Evolutionary conservation across 2,888 invertebrate genomes (phyloP).

Genomic region (Schrankia costaestrigalis): DNA sequence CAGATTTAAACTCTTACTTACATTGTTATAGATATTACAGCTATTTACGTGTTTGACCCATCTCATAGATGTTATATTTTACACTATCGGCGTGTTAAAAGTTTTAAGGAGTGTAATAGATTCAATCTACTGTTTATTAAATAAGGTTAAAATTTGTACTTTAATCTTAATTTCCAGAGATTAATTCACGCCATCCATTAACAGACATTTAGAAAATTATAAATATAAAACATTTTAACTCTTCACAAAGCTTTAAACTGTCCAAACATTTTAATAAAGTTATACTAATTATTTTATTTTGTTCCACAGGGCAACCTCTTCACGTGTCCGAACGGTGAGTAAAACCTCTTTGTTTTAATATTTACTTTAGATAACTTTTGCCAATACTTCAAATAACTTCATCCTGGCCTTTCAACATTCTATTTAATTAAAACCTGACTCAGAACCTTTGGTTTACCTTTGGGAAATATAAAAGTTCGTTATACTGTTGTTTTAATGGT

Average conservation of each 20-base stretch:
- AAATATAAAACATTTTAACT: not conserved
- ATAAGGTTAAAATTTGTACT: not conserved
- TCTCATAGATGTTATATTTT: too few relatives aligned
- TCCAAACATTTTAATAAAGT: slow-evolving; percentile 6
- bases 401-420: slow-evolving; percentile 11
- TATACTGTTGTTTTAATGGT: slow-evolving; percentile 24
- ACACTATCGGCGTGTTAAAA: too few relatives aligned
- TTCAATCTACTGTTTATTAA: not conserved
- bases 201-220: slow-evolving; percentile 15
- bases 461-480: slow-evolving; percentile 31
- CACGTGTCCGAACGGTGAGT: slow-evolving; percentile 88
- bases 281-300: slow-evolving; percentile 27
- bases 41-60: too few relatives aligned
- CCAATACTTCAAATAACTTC: slow-evolving; percentile 32
- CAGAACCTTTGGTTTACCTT: slow-evolving; percentile 21
- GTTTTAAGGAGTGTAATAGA: slow-evolving; percentile 8
- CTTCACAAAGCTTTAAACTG: not conserved
- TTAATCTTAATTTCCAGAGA: slow-evolving; percentile 8
- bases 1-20: too few relatives aligned
- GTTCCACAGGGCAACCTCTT: slow-evolving; percentile 83
- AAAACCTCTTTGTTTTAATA: slow-evolving; percentile 21
- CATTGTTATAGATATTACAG: too few relatives aligned
- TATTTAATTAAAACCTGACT: slow-evolving; percentile 35
- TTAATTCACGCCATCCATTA: slow-evolving; percentile 2
- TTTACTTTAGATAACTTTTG: slow-evolving; percentile 25